Conservation (phyloP, 2,797 vertebrate genomes). For the Scolopax bukidnonensis region DNA sequence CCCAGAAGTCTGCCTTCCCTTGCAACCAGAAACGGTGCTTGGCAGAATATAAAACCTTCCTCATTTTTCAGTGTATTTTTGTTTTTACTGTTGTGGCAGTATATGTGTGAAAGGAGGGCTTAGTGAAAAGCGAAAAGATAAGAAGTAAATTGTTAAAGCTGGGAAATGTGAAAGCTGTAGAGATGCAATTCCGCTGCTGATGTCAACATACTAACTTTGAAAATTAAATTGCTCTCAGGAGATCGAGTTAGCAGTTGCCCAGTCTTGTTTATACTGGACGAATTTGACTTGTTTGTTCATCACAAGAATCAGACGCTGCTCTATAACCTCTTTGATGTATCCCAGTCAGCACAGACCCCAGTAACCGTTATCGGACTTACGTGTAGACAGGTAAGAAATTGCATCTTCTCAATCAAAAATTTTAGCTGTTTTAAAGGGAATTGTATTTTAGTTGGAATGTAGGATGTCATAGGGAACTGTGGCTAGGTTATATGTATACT, state of each 20-base stretch:
- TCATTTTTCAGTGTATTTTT: not conserved
- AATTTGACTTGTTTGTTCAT: slow-evolving; percentile 96
- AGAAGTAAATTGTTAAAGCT: not conserved
- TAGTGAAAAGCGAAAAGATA: not conserved
- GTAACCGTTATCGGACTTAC: slow-evolving; percentile 92
- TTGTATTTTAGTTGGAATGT: not conserved
- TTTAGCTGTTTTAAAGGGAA: not conserved
- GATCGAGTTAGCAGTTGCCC: slow-evolving; percentile 89
- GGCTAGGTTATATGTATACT: not conserved
- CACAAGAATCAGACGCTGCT: slow-evolving; percentile 97
- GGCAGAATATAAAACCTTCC: not conserved
- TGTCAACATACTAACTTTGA: not conserved
- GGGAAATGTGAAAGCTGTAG: not conserved
- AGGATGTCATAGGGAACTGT: not conserved
- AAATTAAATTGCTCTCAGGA: slow-evolving; percentile 75
- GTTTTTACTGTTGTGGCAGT: not conserved
- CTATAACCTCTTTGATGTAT: slow-evolving; percentile 95
- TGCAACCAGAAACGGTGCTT: not conserved
- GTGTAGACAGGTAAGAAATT: slow-evolving; percentile 88
- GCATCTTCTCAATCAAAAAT: accelerated
- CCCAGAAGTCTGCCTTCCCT: not conserved
- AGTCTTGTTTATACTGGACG: slow-evolving; percentile 92
- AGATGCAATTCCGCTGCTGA: not conserved
- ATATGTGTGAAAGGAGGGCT: not conserved
- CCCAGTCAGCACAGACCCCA: slow-evolving; percentile 95